Conservation (phyloP, 2,113 vertebrate genomes). For the Arenaria interpres region DNA sequence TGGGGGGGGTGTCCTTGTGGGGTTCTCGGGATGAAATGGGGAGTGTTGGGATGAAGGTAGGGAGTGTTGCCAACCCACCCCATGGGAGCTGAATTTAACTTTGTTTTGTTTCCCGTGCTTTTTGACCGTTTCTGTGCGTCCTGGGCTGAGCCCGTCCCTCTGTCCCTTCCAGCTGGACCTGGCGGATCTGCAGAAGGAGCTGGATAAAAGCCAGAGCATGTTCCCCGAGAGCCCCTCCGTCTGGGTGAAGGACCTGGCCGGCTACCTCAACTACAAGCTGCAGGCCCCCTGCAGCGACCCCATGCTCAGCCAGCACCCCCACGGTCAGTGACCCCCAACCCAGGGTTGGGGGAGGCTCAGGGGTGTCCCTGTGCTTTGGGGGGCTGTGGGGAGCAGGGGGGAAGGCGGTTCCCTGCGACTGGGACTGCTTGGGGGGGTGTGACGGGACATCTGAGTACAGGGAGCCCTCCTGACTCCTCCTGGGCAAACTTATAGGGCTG, state of each 20-base stretch:
- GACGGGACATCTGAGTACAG: background rate
- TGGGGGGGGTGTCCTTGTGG: fast-evolving
- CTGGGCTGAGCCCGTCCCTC: background rate
- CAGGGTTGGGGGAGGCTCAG: no score
- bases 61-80: background rate
- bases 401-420: background rate
- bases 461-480: background rate
- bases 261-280: slow-evolving; percentile 94
- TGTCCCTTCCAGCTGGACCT: slow-evolving; percentile 76
- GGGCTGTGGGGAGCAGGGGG: background rate
- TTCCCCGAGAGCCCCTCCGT: slow-evolving; percentile 92
- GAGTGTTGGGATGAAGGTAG: fast-evolving
- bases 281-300: slow-evolving; percentile 83
- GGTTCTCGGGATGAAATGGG: fast-evolving
- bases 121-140: fast-evolving
- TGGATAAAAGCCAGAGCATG: slow-evolving; percentile 85
- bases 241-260: slow-evolving; percentile 96
- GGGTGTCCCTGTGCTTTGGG: no score
- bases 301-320: slow-evolving; percentile 86
- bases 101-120: no score
- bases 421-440: background rate
- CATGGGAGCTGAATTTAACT: background rate
- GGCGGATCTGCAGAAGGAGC: slow-evolving; percentile 85
- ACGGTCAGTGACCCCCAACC: slow-evolving; percentile 75
- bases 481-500: fast-evolving